Evolutionary conservation across 2,888 invertebrate genomes (phyloP), one percentile per base, ranked within the genome.

Genomic region (Corbicula japonica): DNA sequence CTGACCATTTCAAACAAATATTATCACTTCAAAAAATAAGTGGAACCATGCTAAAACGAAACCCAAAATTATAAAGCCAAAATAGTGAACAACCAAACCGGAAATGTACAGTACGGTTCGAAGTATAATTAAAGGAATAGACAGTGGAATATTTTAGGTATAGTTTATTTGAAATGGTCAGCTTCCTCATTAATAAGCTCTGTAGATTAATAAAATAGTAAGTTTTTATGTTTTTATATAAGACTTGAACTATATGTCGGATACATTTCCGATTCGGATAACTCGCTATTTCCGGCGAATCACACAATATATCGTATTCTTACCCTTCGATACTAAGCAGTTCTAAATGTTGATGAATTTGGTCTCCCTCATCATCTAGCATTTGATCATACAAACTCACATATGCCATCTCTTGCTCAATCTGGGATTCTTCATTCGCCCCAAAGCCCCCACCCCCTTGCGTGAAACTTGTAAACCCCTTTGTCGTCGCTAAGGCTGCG

Each of bases 351-450:
- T 80, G 76, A 1, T 80, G 80, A 6, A 80, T 28, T 34, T 70
- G 52, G 35, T 87, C 85, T 5, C 80, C 83, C 26, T 83, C 82
- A 44, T 77, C 76, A 10, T 73, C 80, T 12, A 38, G 52, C 56
- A 76, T 78, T 52, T 84, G 77, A 32, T 85, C 85, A n/a, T 82
- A 84, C 12, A 80, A 72, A n/a, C 76, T 77, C 68, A 78, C 77
- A 48, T 75, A 71, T 30, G 80, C 75, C 72, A 76, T 75, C 68
- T 76, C 80, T n/a, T 75, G 74, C 48, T 76, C 76, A n/a, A 79
- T 32, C 15, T 66, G 68, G n/a, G 78, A 72, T 12, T 72, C 77
- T n/a, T 61, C 77, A 35, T 60, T 74, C 38, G 60, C 82, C 35
- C 72, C 78, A 41, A 73, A 80, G 38, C 75, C 76, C 71, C 73